Percentiles rank a stretch among this genome's conserved stretches.
Conservation (phyloP, 2,113 vertebrate genomes). For the Macquaria ambigua region DNA sequence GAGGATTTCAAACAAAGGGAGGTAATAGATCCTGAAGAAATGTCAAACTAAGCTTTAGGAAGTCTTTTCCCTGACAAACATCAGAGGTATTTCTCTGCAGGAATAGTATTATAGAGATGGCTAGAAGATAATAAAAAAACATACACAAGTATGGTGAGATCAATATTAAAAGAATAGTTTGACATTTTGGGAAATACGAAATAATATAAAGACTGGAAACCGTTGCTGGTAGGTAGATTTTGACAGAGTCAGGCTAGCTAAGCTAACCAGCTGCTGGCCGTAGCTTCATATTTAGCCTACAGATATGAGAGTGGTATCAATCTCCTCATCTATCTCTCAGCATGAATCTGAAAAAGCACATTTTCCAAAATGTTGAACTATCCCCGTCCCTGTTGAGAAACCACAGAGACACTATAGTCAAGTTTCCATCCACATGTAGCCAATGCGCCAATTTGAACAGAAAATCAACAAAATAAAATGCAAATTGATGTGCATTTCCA, state of each 20-base stretch:
- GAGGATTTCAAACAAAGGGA: constrained; percentile 41
- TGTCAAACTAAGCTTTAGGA: constrained; percentile 31
- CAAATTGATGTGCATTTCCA: neutral
- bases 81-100: neutral
- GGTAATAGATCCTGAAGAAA: constrained; percentile 32
- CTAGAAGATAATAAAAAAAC: neutral
- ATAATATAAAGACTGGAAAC: neutral
- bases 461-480: neutral
- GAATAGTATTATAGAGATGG: neutral
- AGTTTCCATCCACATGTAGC: neutral
- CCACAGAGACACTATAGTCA: neutral
- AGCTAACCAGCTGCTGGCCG: no score
- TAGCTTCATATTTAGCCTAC: neutral
- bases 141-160: neutral
- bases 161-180: neutral
- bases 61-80: constrained; percentile 13
- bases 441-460: neutral
- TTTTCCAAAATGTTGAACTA: neutral
- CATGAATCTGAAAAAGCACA: neutral
- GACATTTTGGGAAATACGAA: neutral
- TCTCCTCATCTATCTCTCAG: neutral
- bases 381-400: neutral
- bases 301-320: neutral
- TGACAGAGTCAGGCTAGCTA: neutral
- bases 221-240: neutral